Conservation (phyloP, 2,888 invertebrate genomes). For the Allolobophora icterica region DNA sequence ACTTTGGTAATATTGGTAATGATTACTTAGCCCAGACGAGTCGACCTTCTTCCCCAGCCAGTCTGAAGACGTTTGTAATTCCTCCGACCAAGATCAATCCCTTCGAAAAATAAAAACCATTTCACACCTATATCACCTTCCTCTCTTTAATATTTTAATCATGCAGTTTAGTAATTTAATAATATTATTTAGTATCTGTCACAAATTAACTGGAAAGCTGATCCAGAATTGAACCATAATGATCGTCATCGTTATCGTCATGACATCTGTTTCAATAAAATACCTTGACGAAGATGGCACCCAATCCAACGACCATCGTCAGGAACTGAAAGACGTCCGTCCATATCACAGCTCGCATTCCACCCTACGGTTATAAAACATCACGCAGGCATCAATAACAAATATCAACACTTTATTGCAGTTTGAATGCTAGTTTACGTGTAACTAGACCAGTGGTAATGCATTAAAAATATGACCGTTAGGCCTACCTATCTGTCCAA, state of each 20-base stretch:
- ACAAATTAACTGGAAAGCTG: too few species aligned
- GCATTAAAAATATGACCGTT: too few species aligned
- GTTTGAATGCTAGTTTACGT: too few species aligned
- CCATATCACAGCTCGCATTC: conserved; percentile 32
- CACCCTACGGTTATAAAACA: conserved; percentile 56
- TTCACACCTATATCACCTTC: neutral
- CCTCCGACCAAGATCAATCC: neutral
- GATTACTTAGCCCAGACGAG: neutral
- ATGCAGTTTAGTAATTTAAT: too few species aligned
- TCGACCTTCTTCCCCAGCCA: neutral
- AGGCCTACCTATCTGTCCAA: too few species aligned
- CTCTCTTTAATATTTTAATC: neutral
- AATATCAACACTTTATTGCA: neutral
- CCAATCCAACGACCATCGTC: neutral
- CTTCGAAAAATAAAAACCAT: neutral
- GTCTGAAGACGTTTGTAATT: neutral
- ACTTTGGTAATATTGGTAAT: neutral
- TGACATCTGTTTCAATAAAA: neutral
- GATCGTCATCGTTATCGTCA: neutral
- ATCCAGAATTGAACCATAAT: neutral
- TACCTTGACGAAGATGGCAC: neutral
- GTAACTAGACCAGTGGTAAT: neutral
- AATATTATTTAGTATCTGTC: too few species aligned
- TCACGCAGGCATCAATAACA: neutral
- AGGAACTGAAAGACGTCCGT: conserved; percentile 25